Evolutionary conservation across 64 coral and sea anemone species (phyloP).

Genomic region (Actinia tenebrosa): DNA sequence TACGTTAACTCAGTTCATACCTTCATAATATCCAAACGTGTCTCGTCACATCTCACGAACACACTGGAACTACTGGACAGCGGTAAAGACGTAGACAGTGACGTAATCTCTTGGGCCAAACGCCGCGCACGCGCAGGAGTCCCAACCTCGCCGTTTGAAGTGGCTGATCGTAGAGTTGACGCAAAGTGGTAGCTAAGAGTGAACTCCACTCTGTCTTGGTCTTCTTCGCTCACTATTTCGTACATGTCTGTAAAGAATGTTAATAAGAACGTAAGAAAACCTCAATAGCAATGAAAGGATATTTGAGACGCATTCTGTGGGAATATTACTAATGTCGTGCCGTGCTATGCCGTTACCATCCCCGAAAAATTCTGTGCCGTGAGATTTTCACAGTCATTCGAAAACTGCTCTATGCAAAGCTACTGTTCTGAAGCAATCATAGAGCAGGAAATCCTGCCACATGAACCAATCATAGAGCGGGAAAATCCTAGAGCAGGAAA

Average conservation of each 20-base stretch:
- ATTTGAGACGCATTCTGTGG: too few relatives aligned
- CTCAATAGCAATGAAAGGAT: neutral
- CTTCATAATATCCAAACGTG: conserved; percentile 97
- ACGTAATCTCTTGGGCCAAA: conserved; percentile 93
- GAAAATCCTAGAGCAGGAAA: too few relatives aligned
- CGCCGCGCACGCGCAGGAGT: conserved; percentile 77
- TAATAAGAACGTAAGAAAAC: neutral
- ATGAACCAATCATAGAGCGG: too few relatives aligned
- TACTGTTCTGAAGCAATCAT: too few relatives aligned
- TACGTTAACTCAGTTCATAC: conserved; percentile 17
- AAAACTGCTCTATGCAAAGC: too few relatives aligned
- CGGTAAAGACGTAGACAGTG: conserved; percentile 89
- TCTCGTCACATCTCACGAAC: conserved; percentile 96
- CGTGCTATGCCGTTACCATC: neutral
- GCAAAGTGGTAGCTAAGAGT: conserved; percentile 83
- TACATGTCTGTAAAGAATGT: conserved; percentile 50
- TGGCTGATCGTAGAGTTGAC: conserved; percentile 72
- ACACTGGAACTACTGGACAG: conserved; percentile 94
- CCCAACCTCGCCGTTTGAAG: conserved; percentile 45
- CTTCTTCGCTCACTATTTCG: conserved; percentile 72
- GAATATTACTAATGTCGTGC: neutral
- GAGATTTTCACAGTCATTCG: too few relatives aligned
- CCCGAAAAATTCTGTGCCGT: too few relatives aligned
- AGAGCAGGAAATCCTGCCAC: too few relatives aligned
- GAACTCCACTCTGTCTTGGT: conserved; percentile 76